These are phyloP conservation scores for Cepaea hortensis DNA, from an alignment of 2,888 invertebrate species.

Conservation along the genomic window DNA sequence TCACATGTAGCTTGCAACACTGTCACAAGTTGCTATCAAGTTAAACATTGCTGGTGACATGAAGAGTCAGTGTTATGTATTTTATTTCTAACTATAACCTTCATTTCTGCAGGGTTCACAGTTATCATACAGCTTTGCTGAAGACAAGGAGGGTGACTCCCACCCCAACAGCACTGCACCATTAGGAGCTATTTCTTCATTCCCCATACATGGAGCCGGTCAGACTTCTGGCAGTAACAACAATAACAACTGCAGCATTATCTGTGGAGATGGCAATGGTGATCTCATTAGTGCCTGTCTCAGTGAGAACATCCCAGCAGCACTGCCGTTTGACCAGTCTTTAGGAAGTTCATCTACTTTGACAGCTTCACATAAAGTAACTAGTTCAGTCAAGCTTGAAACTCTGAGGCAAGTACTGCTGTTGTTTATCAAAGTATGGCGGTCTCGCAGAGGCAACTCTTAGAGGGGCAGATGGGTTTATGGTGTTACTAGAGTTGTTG, in stretches of 20 bases:
- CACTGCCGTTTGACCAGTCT: constrained; percentile 50
- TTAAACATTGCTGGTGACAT: too few relatives aligned
- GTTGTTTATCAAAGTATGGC: too few relatives aligned
- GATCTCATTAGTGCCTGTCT: not conserved
- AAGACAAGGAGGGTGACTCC: not conserved
- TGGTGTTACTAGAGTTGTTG: too few relatives aligned
- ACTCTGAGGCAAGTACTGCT: constrained; percentile 16
- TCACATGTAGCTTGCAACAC: too few relatives aligned
- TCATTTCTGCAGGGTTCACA: constrained; percentile 29
- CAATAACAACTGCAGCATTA: not conserved
- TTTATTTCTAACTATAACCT: not conserved
- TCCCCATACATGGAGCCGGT: too few relatives aligned
- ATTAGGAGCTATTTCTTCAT: not conserved
- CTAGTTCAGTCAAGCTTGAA: not conserved
- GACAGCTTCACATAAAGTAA: not conserved
- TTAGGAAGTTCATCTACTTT: constrained; percentile 10
- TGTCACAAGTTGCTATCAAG: too few relatives aligned
- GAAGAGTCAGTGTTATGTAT: too few relatives aligned
- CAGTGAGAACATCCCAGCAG: constrained; percentile 41
- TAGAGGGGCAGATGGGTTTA: too few relatives aligned
- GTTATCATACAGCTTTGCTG: constrained; percentile 31
- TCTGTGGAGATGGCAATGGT: not conserved
- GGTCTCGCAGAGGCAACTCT: too few relatives aligned
- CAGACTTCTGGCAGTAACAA: not conserved
- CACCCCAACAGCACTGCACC: not conserved